Percentiles rank a stretch among this genome's conserved stretches.
These are phyloP conservation scores for Gallirallus australis DNA, from an alignment of 2,797 vertebrate species.

Conservation along the genomic window DNA sequence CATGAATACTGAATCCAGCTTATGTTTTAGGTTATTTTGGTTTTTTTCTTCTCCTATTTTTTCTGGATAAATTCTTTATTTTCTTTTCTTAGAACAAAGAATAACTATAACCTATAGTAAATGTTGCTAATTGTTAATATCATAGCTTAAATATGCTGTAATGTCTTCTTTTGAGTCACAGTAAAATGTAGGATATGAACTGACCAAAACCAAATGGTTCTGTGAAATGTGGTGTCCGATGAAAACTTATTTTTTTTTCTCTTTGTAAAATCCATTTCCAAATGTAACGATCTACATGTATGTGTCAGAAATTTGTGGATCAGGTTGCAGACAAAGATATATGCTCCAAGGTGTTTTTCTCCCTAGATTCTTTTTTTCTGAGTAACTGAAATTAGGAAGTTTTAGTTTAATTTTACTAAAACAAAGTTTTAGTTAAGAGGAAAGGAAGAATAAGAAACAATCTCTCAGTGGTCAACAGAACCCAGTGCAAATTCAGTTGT, in stretches of 20 bases:
- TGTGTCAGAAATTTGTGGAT: neutral
- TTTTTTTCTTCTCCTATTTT: neutral
- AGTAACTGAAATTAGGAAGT: neutral
- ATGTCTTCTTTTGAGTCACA: neutral
- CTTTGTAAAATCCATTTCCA: neutral
- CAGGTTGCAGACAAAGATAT: neutral
- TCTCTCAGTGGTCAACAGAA: neutral
- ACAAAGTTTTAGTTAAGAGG: neutral
- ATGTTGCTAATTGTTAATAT: neutral
- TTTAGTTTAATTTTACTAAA: too few relatives aligned
- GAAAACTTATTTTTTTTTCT: neutral
- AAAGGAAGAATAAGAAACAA: neutral
- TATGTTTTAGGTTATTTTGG: neutral
- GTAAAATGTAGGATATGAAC: neutral
- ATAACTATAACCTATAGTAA: neutral
- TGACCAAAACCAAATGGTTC: neutral
- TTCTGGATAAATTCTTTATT: neutral
- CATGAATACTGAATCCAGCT: neutral
- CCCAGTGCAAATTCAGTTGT: neutral
- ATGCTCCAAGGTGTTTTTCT: neutral
- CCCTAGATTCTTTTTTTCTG: neutral
- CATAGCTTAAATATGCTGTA: neutral
- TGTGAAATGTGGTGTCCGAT: neutral
- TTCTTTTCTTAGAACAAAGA: neutral
- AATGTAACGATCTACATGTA: neutral